These are phyloP conservation scores for Chaetura pelagica DNA, from an alignment of 2,113 vertebrate species.

Conservation along the genomic window DNA sequence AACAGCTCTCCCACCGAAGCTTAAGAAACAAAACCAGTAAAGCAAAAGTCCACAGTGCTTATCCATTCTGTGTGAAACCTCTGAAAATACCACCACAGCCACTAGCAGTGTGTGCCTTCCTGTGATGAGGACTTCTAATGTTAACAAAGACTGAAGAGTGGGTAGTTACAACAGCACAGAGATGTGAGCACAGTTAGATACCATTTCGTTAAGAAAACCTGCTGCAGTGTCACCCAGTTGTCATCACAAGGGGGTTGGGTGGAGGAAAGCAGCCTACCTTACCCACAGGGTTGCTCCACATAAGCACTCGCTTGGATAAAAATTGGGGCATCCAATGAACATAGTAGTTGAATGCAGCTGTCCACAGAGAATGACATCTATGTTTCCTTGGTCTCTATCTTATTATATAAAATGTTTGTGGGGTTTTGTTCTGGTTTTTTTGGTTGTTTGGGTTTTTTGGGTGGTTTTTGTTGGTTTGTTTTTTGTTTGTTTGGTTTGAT, in stretches of 20 bases:
- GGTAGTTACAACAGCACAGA: not conserved
- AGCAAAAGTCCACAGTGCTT: rapidly evolving
- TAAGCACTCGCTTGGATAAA: not conserved
- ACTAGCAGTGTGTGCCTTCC: not conserved
- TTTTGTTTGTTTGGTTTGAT: too few relatives aligned
- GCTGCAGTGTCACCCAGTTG: not conserved
- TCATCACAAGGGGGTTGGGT: not conserved
- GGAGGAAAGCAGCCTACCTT: not conserved
- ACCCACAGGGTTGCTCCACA: not conserved
- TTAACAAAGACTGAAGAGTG: not conserved
- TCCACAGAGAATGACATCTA: not conserved
- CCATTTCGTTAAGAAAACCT: not conserved
- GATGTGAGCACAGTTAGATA: not conserved
- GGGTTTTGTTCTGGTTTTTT: too few relatives aligned
- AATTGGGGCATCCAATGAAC: not conserved
- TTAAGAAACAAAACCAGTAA: not conserved
- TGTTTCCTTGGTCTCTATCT: not conserved
- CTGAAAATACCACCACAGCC: rapidly evolving
- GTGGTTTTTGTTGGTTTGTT: too few relatives aligned
- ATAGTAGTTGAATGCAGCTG: not conserved
- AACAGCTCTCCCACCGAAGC: not conserved
- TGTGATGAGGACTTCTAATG: not conserved
- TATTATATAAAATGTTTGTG: not conserved
- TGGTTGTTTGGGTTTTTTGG: too few relatives aligned
- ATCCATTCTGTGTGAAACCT: not conserved